These are phyloP conservation scores for Mactromeris polynyma DNA, from an alignment of 2,888 invertebrate species.

Conservation along the genomic window DNA sequence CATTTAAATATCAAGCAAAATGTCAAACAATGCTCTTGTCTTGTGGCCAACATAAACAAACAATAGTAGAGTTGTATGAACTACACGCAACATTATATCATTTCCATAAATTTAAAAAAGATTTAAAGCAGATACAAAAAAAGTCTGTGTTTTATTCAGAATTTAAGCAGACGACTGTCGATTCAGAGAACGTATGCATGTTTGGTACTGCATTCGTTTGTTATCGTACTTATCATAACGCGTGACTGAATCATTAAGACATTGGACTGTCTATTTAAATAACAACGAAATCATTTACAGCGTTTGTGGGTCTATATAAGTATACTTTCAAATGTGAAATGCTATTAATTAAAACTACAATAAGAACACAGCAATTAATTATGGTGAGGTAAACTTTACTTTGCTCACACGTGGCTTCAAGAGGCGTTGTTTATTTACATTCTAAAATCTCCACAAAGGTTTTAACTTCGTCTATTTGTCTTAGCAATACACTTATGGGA, in stretches of 20 bases:
- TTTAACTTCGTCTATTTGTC: constrained; percentile 47
- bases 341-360: constrained; percentile 16
- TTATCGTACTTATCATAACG: background rate
- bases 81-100: too few relatives aligned
- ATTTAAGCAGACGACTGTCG: background rate
- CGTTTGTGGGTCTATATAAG: background rate
- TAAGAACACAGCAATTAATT: constrained; percentile 23
- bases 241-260: background rate
- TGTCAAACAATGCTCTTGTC: background rate
- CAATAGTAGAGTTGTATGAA: too few relatives aligned
- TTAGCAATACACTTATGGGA: constrained; percentile 28
- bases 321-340: constrained; percentile 1
- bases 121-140: too few relatives aligned
- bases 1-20: background rate
- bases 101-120: too few relatives aligned
- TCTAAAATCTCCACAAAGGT: constrained; percentile 52
- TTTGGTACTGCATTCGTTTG: background rate
- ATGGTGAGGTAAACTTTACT: constrained; percentile 17
- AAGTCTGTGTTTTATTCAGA: too few relatives aligned
- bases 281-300: constrained; percentile 4
- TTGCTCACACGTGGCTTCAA: constrained; percentile 27
- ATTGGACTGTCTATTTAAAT: background rate
- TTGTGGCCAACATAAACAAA: background rate
- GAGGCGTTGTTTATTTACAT: constrained; percentile 67
- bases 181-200: background rate